Base-by-base conservation (phyloP, 1,140 invertebrate species). In the Halesus radiatus region DNA sequence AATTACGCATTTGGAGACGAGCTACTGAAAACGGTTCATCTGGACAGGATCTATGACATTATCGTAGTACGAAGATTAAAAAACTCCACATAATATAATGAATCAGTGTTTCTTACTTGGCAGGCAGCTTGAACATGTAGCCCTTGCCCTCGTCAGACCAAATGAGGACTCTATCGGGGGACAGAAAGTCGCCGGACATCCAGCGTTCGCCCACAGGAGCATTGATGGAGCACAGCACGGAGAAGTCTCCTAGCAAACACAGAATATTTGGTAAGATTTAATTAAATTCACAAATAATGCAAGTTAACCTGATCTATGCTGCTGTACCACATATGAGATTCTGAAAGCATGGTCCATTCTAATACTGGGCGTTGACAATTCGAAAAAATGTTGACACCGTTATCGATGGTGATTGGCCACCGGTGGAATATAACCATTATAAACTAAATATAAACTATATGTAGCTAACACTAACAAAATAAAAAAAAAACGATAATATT, bases 141-240 rank as follows among this genome's bases (percentile, higher is more conserved):
- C 96, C 96, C 88, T 96, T 97, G 77, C 98, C 98, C 85, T 96
- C 95, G 80, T 97, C 97, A 66, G 95, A 97, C 96, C 97, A 99
- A 0, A 98, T 92, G 72, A 99, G 92, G 0, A 99, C 96, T 53
- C 95, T 91, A 86, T 98, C 98, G 3, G 95, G 94, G 3, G 95
- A 92, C 15, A 99, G 89, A 86, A 99, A 99, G 87, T 98, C 96
- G 2, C 98, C 98, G 15, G 97, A 97, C 89, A 96, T 93, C 97
- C 98, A 99, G 7, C 96, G 91, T 88, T 98, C 97, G 0, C 96
- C 94, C 26, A 93, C 89, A 0, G 95, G 95, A 23, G 95, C 94
- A 81, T 93, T 92, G 50, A 97, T 95, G 0, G 96, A 97, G 87
- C 97, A 98, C 0, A 99, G 89, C 10, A 98, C 93, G 16, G 97